phyloP scores from a whole-genome alignment of 2,888 invertebrate genomes.

The Drosophila mayaguana region DNA sequence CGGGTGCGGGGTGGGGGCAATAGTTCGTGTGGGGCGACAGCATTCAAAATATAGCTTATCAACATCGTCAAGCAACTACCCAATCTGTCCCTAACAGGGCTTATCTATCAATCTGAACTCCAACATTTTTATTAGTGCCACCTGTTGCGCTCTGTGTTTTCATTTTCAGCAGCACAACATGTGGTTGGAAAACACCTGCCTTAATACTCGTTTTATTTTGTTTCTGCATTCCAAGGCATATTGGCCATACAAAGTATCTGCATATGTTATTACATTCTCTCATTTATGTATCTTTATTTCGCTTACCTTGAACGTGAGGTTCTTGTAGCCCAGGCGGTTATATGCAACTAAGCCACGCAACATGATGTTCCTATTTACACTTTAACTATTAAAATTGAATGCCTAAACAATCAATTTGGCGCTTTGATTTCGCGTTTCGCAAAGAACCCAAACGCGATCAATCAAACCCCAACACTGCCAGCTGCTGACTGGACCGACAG shows the following conservation, averaged over 20 bases:
- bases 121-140: not conserved
- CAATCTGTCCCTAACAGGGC: constrained; percentile 2
- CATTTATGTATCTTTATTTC: not conserved
- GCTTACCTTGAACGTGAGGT: constrained; percentile 70
- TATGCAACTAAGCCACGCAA: constrained; percentile 56
- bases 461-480: constrained; percentile 22
- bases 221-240: not conserved
- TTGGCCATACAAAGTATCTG: not conserved
- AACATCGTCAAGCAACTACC: not conserved
- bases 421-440: not conserved
- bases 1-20: constrained; percentile 7
- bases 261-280: not conserved
- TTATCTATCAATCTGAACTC: constrained; percentile 23
- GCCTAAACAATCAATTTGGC: not conserved
- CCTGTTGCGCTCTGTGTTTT: not conserved
- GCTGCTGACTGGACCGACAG: not conserved
- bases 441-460: constrained; percentile 20
- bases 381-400: constrained; percentile 1
- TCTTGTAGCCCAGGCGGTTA: constrained; percentile 45
- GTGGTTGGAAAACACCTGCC: constrained; percentile 27
- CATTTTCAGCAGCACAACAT: constrained; percentile 34
- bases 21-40: constrained; percentile 49
- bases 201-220: not conserved
- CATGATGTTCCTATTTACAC: constrained; percentile 42
- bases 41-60: constrained; percentile 33